Percentiles rank a stretch among this genome's conserved stretches.
Evolutionary conservation across 2,113 vertebrate genomes (phyloP).

Genomic region (Marmota monax): DNA sequence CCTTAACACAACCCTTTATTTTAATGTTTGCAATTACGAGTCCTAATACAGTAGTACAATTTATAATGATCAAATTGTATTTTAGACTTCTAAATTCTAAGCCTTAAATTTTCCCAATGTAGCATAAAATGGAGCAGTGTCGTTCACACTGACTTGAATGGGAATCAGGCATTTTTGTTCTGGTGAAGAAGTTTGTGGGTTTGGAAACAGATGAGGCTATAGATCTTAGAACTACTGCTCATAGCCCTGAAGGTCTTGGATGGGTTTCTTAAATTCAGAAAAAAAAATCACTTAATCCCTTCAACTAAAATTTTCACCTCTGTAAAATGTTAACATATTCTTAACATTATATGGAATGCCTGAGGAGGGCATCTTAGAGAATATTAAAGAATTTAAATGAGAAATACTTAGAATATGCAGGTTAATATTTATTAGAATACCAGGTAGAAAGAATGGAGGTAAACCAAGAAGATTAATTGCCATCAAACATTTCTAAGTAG

Average conservation of each 20-base stretch:
- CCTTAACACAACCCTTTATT: slow-evolving; percentile 25
- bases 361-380: not conserved
- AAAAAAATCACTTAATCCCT: not conserved
- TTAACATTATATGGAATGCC: not conserved
- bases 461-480: not conserved
- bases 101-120: slow-evolving; percentile 42
- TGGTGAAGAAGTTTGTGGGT: not conserved
- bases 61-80: slow-evolving; percentile 54
- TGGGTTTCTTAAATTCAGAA: slow-evolving; percentile 27
- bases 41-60: not conserved
- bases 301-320: not conserved
- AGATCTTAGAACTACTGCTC: not conserved
- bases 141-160: not conserved
- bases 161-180: not conserved
- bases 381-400: slow-evolving; percentile 27
- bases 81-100: slow-evolving; percentile 54
- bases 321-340: slow-evolving; percentile 42
- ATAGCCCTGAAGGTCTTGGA: not conserved
- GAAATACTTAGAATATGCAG: not conserved
- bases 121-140: not conserved
- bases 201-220: not conserved
- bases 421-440: not conserved
- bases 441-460: not conserved
- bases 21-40: slow-evolving; percentile 43
- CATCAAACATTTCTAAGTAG: not conserved